Conservation (phyloP, 2,797 vertebrate genomes). For the Falco peregrinus region DNA sequence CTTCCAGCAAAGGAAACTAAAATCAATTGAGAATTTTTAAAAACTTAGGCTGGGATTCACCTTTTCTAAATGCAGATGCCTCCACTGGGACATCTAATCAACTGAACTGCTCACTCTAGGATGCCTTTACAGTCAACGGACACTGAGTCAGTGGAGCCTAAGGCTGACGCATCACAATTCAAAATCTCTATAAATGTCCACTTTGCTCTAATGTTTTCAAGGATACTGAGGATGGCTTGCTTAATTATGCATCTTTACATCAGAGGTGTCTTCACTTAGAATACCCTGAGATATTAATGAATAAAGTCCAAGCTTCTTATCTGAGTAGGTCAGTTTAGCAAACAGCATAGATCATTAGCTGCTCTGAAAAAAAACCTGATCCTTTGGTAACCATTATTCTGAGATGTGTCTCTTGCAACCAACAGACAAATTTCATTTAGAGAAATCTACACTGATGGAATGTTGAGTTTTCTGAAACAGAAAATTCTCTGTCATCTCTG, state of each 20-base stretch:
- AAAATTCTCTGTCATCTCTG: background rate
- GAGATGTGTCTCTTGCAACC: background rate
- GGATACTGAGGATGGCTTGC: background rate
- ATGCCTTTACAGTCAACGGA: background rate
- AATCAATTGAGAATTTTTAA: background rate
- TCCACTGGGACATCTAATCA: background rate
- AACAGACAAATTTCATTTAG: background rate
- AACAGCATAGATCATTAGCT: background rate
- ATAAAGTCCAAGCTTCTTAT: background rate
- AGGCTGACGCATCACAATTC: background rate
- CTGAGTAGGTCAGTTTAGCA: background rate
- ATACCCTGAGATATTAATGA: background rate
- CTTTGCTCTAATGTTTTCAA: background rate
- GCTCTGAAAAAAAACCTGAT: background rate
- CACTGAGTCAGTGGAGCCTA: background rate
- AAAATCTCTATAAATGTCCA: background rate
- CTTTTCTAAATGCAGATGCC: background rate
- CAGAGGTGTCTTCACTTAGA: background rate
- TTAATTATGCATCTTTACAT: background rate
- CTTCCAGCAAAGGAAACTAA: background rate
- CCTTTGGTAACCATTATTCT: background rate
- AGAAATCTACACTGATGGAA: background rate
- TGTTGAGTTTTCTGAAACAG: background rate
- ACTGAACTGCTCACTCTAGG: background rate
- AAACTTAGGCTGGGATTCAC: background rate